Percentiles rank a stretch among this genome's conserved stretches.
Conservation (phyloP, 2,888 invertebrate species). For the Drosophila glabriapex region DNA sequence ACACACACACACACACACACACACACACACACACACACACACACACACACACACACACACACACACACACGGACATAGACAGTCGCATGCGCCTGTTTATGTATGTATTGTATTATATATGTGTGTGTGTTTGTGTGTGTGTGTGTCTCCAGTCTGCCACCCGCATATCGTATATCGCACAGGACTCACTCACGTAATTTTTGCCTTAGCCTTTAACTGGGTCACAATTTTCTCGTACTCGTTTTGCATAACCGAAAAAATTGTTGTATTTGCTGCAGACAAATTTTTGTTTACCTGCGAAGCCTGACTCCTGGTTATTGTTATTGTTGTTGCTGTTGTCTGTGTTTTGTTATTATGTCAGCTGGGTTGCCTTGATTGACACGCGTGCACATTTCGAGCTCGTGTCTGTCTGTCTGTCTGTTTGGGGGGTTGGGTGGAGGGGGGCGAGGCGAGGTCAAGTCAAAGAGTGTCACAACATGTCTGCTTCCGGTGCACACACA, state of each 20-base stretch:
- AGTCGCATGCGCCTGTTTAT: constrained; percentile 20
- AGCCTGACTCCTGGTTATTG: constrained; percentile 8
- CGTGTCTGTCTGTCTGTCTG: constrained; percentile 35
- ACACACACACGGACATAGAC: constrained; percentile 5
- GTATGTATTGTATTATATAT: constrained; percentile 15
- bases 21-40: constrained; percentile 19
- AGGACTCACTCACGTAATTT: constrained; percentile 61
- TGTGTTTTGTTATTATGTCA: constrained; percentile 73
- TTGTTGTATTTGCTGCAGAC: constrained; percentile 72
- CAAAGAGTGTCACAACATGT: constrained; percentile 82
- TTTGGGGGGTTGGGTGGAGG: neutral
- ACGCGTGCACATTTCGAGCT: constrained; percentile 66
- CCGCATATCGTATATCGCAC: constrained; percentile 42
- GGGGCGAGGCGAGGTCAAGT: constrained; percentile 72
- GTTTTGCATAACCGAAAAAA: constrained; percentile 78
- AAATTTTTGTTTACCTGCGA: constrained; percentile 63
- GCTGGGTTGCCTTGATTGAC: constrained; percentile 75
- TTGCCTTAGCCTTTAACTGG: constrained; percentile 60
- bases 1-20: constrained; percentile 10
- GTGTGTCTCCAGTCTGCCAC: constrained; percentile 45
- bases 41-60: constrained; percentile 24
- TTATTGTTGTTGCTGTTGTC: constrained; percentile 48
- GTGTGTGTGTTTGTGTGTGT: constrained; percentile 15
- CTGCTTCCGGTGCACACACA: constrained; percentile 78
- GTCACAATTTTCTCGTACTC: constrained; percentile 64